A percentile compares a stretch with the other conserved stretches of the same genome.
Evolutionary conservation across 2,888 invertebrate genomes (phyloP).

Genomic region (Arrhopalites spinosus): DNA sequence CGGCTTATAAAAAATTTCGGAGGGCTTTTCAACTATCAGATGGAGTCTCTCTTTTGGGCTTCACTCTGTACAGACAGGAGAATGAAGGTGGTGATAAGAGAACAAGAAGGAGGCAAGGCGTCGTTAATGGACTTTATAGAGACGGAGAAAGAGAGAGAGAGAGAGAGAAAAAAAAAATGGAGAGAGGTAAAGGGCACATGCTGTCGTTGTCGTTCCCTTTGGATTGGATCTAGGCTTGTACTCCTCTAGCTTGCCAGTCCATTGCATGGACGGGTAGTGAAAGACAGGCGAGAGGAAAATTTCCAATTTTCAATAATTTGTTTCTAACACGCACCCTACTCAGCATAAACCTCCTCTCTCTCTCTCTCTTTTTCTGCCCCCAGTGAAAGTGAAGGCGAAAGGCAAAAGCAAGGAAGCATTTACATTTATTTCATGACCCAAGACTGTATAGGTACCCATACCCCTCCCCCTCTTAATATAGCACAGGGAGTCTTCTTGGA

Average conservation of each 20-base stretch:
- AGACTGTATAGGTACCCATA: too few relatives aligned
- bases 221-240: not conserved
- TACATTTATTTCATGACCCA: conserved; percentile 16
- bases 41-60: too few relatives aligned
- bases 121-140: conserved; percentile 24
- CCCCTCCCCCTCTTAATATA: not conserved
- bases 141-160: not conserved
- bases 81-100: not conserved
- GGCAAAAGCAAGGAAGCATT: not conserved
- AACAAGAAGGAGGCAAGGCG: conserved; percentile 18
- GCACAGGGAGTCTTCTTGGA: not conserved
- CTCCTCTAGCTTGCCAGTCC: not conserved
- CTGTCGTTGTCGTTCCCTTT: not conserved
- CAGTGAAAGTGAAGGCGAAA: not conserved
- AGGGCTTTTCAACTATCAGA: too few relatives aligned
- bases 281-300: conserved; percentile 32
- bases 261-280: not conserved
- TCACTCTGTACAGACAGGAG: not conserved
- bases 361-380: not conserved
- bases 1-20: too few relatives aligned
- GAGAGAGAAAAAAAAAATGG: not conserved
- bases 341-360: conserved; percentile 2
- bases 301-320: conserved; percentile 47
- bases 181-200: not conserved
- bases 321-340: conserved; percentile 41